Evolutionary conservation across 2,113 vertebrate genomes (phyloP), one percentile per base, ranked within the genome.

Genomic region (Dipodomys merriami): DNA sequence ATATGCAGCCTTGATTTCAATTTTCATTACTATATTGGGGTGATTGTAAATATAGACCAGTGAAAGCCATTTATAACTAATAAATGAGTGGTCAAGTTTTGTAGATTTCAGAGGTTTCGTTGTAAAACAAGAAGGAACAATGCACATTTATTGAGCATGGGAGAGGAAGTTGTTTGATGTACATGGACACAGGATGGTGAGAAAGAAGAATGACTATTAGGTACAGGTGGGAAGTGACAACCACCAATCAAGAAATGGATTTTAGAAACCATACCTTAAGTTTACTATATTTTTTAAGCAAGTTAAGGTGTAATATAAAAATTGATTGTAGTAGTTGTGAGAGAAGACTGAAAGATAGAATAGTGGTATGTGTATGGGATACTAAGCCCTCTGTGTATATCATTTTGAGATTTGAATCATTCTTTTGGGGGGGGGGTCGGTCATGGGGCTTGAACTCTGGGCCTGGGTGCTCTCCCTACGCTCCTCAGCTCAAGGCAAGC

Each of bases 251-350:
- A 73, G 68, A 86, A 25, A 39, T 78, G 35, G 84, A 39, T 81
- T 91, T 89, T 87, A 91, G 68, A 85, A 92, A 88, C 79, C 57
- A 33, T 27, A n/a, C 10, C 35, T 53, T 83, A 30, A 93, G 78
- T 44, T 68, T 57, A 57, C 29, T 83, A 18, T 19, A 29, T 30
- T 39, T 13, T 65, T 95, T 82, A 64, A 15, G 33, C 78, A 92
- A 87, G 10, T 23, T 53, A 30, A n/a, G 15, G 29, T 83, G 1
- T 53, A 27, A 30, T 73, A 39, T 18, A 67, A 46, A 74, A 89
- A 12, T 5, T n/a, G 69, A 46, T 71, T 96, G 88, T 91, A 22
- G 5, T 93, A 49, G 72, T 77, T 7, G 1, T 8, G 22, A 81
- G 44, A 76, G 67, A 72, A 18, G 22, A 44, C 6, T 18, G n/a